These are phyloP conservation scores for Pollenia griseotomentosa DNA, from an alignment of 2,888 invertebrate genomes.

Conservation along the genomic window DNA sequence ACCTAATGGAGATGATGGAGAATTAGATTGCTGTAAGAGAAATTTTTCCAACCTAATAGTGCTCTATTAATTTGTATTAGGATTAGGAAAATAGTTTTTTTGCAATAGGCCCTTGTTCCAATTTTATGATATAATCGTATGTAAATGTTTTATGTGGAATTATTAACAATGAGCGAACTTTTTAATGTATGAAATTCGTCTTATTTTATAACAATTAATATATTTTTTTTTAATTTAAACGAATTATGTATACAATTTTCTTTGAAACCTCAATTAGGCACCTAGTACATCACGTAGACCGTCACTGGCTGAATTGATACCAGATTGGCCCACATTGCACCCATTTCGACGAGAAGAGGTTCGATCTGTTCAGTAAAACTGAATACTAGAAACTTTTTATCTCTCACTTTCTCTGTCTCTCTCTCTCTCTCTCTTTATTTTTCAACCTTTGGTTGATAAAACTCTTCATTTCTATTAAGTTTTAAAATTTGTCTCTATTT, in stretches of 20 bases:
- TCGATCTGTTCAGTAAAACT: slow-evolving; percentile 69
- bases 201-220: background rate
- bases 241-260: background rate
- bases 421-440: background rate
- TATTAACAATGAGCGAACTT: too few relatives aligned
- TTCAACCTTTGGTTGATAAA: background rate
- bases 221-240: background rate
- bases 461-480: background rate
- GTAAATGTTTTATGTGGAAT: too few relatives aligned
- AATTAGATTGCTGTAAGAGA: too few relatives aligned
- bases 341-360: slow-evolving; percentile 89
- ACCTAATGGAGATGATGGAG: too few relatives aligned
- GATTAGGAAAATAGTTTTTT: too few relatives aligned
- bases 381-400: background rate
- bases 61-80: too few relatives aligned
- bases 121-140: too few relatives aligned
- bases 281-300: slow-evolving; percentile 89
- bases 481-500: background rate
- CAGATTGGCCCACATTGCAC: slow-evolving; percentile 94
- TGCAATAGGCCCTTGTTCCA: too few relatives aligned
- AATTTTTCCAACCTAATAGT: too few relatives aligned
- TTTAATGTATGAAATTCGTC: too few relatives aligned
- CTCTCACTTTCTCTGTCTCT: background rate
- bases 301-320: slow-evolving; percentile 97
- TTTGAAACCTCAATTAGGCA: slow-evolving; percentile 77